These are phyloP conservation scores for Conops quadrifasciatus DNA, from an alignment of 2,888 invertebrate species.

Conservation along the genomic window DNA sequence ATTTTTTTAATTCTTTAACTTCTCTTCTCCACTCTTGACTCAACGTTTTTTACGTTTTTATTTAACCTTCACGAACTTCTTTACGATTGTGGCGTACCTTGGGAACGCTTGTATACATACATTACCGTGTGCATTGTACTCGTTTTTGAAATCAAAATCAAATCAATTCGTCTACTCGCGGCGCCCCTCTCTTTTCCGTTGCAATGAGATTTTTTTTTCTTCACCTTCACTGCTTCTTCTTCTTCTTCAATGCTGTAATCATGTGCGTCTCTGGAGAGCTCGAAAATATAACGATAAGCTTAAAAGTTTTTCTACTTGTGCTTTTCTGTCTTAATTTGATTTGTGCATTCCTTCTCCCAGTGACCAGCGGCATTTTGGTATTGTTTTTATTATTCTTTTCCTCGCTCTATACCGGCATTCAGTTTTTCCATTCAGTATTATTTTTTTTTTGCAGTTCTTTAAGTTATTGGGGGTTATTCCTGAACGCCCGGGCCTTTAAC, in stretches of 20 bases:
- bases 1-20: background rate
- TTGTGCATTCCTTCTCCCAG: conserved; percentile 29
- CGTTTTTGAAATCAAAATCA: no score
- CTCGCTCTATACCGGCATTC: background rate
- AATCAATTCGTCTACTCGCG: background rate
- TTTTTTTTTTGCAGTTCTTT: conserved; percentile 22
- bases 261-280: conserved; percentile 5
- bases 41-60: background rate
- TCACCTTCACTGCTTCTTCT: background rate
- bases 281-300: conserved; percentile 39
- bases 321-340: conserved; percentile 31
- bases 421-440: background rate
- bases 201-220: background rate
- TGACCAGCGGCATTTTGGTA: conserved; percentile 34
- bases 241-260: background rate
- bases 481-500: no score
- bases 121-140: background rate
- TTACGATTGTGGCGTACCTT: background rate
- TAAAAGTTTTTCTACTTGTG: conserved; percentile 39
- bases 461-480: no score
- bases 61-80: background rate
- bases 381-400: conserved; percentile 28
- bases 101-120: background rate
- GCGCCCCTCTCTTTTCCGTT: no score
- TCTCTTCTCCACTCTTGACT: background rate